Evolutionary conservation across 2,113 vertebrate species (phyloP).

Genomic region (Plotosus lineatus): DNA sequence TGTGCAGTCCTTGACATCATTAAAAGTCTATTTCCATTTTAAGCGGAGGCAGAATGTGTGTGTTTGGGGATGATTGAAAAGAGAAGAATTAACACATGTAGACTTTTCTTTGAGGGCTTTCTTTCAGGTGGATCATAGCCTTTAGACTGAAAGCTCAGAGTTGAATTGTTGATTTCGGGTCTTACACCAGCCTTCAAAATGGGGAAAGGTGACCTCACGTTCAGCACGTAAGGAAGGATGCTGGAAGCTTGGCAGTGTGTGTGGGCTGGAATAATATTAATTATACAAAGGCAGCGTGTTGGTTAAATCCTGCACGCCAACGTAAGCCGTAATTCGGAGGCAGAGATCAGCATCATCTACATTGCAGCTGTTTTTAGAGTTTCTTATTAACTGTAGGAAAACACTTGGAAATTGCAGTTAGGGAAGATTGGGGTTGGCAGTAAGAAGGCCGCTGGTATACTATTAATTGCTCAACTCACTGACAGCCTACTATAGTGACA

Average conservation of each 20-base stretch:
- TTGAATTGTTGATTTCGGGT: conserved; percentile 6
- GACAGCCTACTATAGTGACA: neutral
- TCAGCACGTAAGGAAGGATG: neutral
- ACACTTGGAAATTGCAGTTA: neutral
- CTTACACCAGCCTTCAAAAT: neutral
- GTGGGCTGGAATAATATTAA: conserved; percentile 31
- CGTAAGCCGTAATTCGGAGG: conserved; percentile 19
- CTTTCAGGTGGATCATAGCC: neutral
- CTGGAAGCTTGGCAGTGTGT: neutral
- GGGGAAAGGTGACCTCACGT: neutral
- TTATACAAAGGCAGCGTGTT: conserved; percentile 15
- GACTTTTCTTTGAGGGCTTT: neutral
- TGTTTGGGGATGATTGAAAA: neutral
- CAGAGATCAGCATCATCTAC: conserved; percentile 16
- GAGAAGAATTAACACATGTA: neutral
- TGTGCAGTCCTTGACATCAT: conserved; percentile 31
- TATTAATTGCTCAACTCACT: neutral
- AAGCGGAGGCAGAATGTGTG: conserved; percentile 16
- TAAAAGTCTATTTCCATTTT: conserved; percentile 58
- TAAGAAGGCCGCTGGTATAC: neutral
- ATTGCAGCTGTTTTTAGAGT: neutral
- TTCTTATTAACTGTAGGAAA: conserved; percentile 19
- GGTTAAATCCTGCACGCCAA: neutral
- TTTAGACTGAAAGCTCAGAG: neutral
- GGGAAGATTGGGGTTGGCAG: neutral